These are phyloP conservation scores for Cyclophora punctaria DNA, from an alignment of 2,888 invertebrate species.

Conservation along the genomic window DNA sequence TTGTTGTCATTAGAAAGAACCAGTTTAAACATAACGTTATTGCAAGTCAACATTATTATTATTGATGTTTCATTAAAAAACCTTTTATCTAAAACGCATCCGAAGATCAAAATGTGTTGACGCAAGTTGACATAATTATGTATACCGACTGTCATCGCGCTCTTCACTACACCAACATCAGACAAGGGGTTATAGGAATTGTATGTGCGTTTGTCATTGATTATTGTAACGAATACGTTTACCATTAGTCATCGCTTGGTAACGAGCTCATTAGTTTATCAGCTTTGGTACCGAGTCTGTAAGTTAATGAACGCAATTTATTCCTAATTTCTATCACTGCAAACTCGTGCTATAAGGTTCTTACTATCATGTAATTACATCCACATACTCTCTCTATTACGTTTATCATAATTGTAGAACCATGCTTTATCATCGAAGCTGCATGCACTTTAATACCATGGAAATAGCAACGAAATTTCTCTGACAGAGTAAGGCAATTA, in stretches of 20 bases:
- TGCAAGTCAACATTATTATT: too few species aligned
- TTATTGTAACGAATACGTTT: slow-evolving; percentile 2
- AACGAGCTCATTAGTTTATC: slow-evolving; percentile 29
- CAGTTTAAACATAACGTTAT: too few species aligned
- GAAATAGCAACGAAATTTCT: slow-evolving; percentile 19
- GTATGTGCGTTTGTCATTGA: not conserved
- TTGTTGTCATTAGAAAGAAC: too few species aligned
- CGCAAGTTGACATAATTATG: too few species aligned
- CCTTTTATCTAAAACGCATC: too few species aligned
- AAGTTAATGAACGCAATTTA: slow-evolving; percentile 47
- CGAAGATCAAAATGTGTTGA: too few species aligned
- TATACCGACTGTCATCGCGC: too few species aligned
- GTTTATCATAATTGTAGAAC: slow-evolving; percentile 36
- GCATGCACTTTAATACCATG: not conserved
- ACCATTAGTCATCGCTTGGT: slow-evolving; percentile 24
- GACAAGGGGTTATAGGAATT: too few species aligned
- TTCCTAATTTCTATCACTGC: slow-evolving; percentile 50
- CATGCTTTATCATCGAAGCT: slow-evolving; percentile 7
- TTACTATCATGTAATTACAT: slow-evolving; percentile 45
- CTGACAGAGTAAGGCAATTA: slow-evolving; percentile 18
- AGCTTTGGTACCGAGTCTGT: slow-evolving; percentile 19
- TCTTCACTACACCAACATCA: too few species aligned
- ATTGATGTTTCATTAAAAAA: too few species aligned
- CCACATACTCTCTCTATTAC: slow-evolving; percentile 43
- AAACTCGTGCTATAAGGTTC: slow-evolving; percentile 42